phyloP scores from a whole-genome alignment of 2,113 vertebrate genomes.

The Picathartes gymnocephalus region DNA sequence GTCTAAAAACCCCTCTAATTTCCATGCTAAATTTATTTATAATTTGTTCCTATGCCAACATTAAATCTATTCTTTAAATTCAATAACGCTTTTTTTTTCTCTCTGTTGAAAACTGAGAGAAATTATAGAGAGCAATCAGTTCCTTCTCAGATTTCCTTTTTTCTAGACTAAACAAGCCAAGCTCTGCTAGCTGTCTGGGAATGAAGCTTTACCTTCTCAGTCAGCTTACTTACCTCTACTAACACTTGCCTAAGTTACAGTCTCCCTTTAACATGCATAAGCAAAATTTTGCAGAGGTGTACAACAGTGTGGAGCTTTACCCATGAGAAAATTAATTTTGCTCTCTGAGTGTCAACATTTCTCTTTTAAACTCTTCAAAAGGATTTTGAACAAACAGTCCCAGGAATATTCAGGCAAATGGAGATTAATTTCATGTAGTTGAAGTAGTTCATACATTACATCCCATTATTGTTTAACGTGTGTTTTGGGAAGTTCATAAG shows the following conservation, averaged over 20 bases:
- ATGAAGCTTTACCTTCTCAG: background rate
- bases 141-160: background rate
- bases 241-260: rapidly evolving
- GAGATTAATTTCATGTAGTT: background rate
- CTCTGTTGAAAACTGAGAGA: too few species aligned
- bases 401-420: background rate
- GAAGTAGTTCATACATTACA: background rate
- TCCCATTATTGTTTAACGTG: background rate
- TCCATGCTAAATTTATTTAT: background rate
- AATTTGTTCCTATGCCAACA: background rate
- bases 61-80: background rate
- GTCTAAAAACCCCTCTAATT: background rate
- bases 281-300: background rate
- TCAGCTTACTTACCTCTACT: background rate
- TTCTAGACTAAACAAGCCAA: background rate
- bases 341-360: background rate
- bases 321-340: background rate
- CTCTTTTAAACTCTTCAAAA: background rate
- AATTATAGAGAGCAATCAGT: background rate
- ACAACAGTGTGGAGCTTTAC: background rate
- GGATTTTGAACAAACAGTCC: background rate
- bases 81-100: background rate
- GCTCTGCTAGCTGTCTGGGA: background rate
- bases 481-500: background rate
- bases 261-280: background rate